Evolutionary conservation across 2,797 vertebrate genomes (phyloP).

Genomic region (Sarcophilus harrisii): DNA sequence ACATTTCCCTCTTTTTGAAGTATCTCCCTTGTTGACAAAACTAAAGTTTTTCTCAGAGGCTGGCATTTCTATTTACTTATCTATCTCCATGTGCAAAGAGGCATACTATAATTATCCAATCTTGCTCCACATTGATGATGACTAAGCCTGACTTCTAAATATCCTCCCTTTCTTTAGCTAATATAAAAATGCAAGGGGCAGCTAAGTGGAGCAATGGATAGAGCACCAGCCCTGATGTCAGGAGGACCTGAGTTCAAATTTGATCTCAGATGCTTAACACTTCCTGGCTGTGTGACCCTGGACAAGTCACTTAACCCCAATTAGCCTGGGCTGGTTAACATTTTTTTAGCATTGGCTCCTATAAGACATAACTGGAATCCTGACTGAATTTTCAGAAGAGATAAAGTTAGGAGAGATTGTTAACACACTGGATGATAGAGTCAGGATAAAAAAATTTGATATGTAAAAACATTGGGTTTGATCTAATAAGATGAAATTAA

Average conservation of each 20-base stretch:
- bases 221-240: no score
- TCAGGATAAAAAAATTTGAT: not conserved
- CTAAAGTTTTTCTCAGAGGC: constrained; percentile 21
- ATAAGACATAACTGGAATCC: not conserved
- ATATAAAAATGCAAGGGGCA: not conserved
- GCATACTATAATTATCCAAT: not conserved
- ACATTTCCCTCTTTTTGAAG: not conserved
- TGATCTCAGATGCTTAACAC: no score
- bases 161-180: not conserved
- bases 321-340: not conserved
- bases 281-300: no score
- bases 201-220: no score
- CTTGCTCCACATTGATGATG: not conserved
- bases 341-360: not conserved
- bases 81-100: not conserved
- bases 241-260: no score
- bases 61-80: not conserved
- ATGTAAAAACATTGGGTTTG: not conserved
- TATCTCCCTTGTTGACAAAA: not conserved
- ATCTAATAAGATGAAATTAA: not conserved
- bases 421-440: not conserved
- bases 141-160: not conserved
- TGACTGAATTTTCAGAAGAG: not conserved
- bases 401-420: not conserved
- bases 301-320: no score